A percentile compares a stretch with the other conserved stretches of the same genome.
Evolutionary conservation across 2,113 vertebrate genomes (phyloP).

Genomic region (Ursus arctos): DNA sequence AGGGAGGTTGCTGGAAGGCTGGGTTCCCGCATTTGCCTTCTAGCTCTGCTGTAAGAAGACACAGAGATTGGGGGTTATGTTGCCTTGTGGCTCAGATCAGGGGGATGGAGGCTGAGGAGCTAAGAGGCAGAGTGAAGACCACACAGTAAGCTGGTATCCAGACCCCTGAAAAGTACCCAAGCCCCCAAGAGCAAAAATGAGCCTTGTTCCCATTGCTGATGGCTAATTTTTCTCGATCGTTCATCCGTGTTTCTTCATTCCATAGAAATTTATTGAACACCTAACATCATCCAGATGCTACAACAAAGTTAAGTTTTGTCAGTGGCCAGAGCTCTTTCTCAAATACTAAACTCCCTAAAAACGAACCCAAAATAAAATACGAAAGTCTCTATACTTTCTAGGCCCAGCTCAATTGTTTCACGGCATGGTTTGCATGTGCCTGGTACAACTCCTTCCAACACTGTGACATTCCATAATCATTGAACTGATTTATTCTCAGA

Average conservation of each 20-base stretch:
- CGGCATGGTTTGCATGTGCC: not conserved
- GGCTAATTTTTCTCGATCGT: not conserved
- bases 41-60: not conserved
- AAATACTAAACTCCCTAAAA: not conserved
- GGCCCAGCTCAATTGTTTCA: not conserved
- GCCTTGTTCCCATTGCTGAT: not conserved
- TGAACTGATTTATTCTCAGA: conserved; percentile 18
- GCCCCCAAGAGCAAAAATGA: not conserved
- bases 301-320: not conserved
- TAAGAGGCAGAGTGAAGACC: not conserved
- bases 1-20: not conserved
- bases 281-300: not conserved
- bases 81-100: not conserved
- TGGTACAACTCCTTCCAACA: not conserved
- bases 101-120: not conserved
- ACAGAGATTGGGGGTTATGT: not conserved
- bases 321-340: not conserved
- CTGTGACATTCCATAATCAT: not conserved
- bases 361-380: not conserved
- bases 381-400: not conserved
- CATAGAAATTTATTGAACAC: not conserved
- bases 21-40: not conserved
- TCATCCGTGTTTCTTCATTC: not conserved
- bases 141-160: not conserved
- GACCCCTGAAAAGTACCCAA: not conserved